A percentile compares a stretch with the other conserved stretches of the same genome.
Evolutionary conservation across 2,113 vertebrate species (phyloP).

Genomic region (Leptosomus discolor): DNA sequence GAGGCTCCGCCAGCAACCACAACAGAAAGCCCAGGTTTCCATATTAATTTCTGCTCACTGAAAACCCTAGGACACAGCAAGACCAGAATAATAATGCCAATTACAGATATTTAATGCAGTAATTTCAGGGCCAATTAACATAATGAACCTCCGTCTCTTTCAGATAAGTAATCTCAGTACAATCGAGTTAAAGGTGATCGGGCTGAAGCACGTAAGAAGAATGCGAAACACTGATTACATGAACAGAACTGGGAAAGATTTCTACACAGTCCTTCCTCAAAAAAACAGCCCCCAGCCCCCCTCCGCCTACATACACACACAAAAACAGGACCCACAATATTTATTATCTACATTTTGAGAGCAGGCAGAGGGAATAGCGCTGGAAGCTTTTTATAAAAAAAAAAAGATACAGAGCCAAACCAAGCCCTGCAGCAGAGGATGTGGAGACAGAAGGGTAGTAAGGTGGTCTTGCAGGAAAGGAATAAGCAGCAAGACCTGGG

Average conservation of each 20-base stretch:
- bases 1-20: background rate
- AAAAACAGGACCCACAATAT: background rate
- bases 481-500: background rate
- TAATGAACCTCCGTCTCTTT: background rate
- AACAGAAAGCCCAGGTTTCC: background rate
- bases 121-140: conserved; percentile 45
- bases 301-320: background rate
- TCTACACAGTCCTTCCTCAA: background rate
- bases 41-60: background rate
- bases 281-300: background rate
- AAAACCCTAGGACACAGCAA: background rate
- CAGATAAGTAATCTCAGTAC: background rate
- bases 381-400: background rate
- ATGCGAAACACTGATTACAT: background rate
- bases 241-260: background rate
- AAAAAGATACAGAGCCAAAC: background rate
- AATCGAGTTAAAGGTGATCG: background rate
- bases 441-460: background rate
- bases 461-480: background rate
- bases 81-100: background rate
- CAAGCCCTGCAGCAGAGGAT: background rate
- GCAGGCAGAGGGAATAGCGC: background rate
- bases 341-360: background rate
- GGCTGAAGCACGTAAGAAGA: background rate
- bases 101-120: conserved; percentile 22